Conservation (phyloP, 2,113 vertebrate genomes). For the Corydoras maculifer region DNA sequence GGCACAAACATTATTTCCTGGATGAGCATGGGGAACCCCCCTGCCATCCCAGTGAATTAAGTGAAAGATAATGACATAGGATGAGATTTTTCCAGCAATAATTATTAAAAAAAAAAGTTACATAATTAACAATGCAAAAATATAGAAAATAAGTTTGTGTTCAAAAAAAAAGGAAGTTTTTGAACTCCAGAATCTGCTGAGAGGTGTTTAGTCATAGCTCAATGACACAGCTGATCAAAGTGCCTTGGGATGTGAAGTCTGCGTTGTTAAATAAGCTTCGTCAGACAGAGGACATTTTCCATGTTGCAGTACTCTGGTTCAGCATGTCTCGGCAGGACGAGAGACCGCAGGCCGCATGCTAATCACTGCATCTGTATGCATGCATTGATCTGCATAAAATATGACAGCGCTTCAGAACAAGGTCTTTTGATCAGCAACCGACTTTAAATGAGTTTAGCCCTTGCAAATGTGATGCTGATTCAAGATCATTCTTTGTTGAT, state of each 20-base stretch:
- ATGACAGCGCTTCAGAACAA: constrained; percentile 21
- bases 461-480: background rate
- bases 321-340: constrained; percentile 38
- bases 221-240: constrained; percentile 60
- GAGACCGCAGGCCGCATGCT: constrained; percentile 37
- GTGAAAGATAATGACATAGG: no score
- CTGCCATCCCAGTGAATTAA: no score
- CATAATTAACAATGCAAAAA: no score
- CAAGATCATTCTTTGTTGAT: background rate
- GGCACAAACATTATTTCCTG: no score
- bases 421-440: constrained; percentile 17
- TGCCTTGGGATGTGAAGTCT: constrained; percentile 36
- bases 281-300: constrained; percentile 58
- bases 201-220: constrained; percentile 44
- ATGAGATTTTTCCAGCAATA: no score
- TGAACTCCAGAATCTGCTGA: constrained; percentile 1
- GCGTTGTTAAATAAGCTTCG: constrained; percentile 59
- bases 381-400: constrained; percentile 21
- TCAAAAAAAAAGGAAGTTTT: no score
- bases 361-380: constrained; percentile 42
- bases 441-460: constrained; percentile 3
- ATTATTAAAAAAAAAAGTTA: no score
- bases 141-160: no score
- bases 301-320: constrained; percentile 54
- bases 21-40: no score